Evolutionary conservation across 2,113 vertebrate genomes (phyloP).

Genomic region (human (Homo sapiens)): DNA sequence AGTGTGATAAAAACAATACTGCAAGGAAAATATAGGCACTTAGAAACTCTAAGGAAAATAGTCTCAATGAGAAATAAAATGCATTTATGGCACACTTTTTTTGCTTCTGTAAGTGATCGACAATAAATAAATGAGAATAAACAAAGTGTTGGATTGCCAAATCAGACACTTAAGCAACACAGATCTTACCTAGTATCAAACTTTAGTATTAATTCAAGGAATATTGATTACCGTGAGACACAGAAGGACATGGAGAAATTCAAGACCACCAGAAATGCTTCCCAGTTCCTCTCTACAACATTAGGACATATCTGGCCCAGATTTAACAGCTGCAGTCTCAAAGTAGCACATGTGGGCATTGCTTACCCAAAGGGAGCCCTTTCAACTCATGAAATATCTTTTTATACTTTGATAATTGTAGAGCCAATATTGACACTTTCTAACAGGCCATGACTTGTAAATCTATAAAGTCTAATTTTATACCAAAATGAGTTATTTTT

Average conservation of each 20-base stretch:
- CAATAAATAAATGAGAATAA: background rate
- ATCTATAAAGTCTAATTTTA: background rate
- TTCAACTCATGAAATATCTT: background rate
- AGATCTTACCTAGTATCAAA: background rate
- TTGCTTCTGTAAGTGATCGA: background rate
- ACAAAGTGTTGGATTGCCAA: background rate
- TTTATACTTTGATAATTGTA: background rate
- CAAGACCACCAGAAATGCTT: background rate
- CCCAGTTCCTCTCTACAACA: background rate
- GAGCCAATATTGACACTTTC: background rate
- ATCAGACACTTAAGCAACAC: background rate
- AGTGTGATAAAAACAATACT: background rate
- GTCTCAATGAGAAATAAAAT: background rate
- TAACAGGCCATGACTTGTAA: background rate
- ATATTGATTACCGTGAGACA: background rate
- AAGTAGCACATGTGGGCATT: background rate
- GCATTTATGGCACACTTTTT: background rate
- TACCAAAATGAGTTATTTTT: background rate
- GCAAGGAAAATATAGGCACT: background rate
- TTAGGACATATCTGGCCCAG: background rate
- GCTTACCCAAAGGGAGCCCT: background rate
- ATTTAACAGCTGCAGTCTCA: background rate
- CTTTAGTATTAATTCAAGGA: background rate
- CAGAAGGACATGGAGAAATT: background rate
- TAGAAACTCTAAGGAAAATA: background rate